These are phyloP conservation scores for Anagrus nilaparvatae DNA, from an alignment of 1,140 invertebrate species.

Conservation along the genomic window DNA sequence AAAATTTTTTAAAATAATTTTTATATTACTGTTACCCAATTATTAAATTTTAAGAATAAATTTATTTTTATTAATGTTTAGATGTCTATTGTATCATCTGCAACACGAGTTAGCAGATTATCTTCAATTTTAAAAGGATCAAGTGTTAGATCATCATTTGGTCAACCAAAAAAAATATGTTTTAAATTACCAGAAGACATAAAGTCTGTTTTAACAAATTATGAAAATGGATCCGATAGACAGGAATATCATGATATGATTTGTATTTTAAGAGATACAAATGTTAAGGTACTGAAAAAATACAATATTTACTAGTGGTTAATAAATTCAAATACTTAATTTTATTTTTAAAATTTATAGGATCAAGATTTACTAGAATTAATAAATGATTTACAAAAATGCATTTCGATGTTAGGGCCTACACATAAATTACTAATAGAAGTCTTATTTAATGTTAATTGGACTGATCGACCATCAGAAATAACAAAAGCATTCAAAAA, in stretches of 20 bases:
- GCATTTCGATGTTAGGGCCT: conserved; percentile 47
- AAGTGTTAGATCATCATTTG: conserved; percentile 22
- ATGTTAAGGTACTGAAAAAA: conserved; percentile 33
- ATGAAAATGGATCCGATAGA: conserved; percentile 20
- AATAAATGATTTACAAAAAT: conserved; percentile 44
- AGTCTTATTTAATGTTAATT: conserved; percentile 48
- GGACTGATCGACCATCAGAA: conserved; percentile 41
- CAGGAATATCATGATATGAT: conserved; percentile 37
- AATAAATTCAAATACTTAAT: not conserved
- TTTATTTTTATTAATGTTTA: conserved; percentile 21
- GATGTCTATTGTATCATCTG: conserved; percentile 40
- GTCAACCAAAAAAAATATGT: conserved; percentile 24
- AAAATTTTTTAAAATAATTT: no score
- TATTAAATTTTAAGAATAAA: no score
- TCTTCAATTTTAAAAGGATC: conserved; percentile 34
- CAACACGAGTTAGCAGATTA: conserved; percentile 30
- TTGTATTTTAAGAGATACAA: conserved; percentile 32
- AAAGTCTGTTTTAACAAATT: conserved; percentile 29
- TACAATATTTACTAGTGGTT: not conserved
- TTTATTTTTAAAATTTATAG: conserved; percentile 26
- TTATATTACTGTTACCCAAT: no score
- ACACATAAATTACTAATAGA: conserved; percentile 50
- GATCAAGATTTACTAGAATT: conserved; percentile 47
- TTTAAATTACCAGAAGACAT: conserved; percentile 34
- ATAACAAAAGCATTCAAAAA: conserved; percentile 45